Evolutionary conservation across 2,797 vertebrate genomes (phyloP).

Genomic region (Protonibea diacanthus): DNA sequence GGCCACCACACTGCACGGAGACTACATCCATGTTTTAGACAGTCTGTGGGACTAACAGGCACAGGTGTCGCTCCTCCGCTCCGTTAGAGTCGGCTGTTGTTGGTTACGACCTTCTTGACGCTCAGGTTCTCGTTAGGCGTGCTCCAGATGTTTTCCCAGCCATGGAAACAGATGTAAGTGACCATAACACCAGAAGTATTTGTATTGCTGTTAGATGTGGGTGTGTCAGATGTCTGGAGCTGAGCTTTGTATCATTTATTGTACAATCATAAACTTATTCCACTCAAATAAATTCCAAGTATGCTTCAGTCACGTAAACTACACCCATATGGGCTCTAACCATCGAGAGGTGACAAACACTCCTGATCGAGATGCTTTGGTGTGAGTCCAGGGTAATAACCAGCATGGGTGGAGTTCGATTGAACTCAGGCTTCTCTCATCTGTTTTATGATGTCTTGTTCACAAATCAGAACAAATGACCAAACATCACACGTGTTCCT

Average conservation of each 20-base stretch:
- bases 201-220: background rate
- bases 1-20: too few species aligned
- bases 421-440: background rate
- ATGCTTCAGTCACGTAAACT: background rate
- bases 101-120: too few species aligned
- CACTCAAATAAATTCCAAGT: background rate
- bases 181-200: background rate
- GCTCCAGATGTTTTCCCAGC: too few species aligned
- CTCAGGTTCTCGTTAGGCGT: too few species aligned
- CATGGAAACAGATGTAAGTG: too few species aligned
- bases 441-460: background rate
- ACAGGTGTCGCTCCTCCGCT: too few species aligned
- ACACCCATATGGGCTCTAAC: too few species aligned
- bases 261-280: background rate
- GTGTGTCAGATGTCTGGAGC: background rate
- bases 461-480: background rate
- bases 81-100: too few species aligned
- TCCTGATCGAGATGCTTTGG: background rate
- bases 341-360: too few species aligned
- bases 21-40: too few species aligned
- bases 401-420: background rate
- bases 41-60: too few species aligned
- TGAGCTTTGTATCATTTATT: background rate
- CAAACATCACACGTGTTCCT: background rate
- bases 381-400: background rate